phyloP scores from a whole-genome alignment of 2,888 invertebrate genomes.

The Limenitis camilla region DNA sequence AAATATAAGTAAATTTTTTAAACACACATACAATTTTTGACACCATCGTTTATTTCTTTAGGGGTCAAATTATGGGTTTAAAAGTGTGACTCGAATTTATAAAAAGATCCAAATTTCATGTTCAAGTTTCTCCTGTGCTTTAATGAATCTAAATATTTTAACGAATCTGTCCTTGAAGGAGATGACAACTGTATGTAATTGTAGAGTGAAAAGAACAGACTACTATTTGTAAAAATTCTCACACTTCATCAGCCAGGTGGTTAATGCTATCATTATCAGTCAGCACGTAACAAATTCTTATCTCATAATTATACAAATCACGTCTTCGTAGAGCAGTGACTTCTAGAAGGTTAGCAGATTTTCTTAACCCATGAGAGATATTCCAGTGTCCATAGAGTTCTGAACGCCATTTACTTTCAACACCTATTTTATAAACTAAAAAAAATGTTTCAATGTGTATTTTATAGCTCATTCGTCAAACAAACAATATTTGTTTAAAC shows the following conservation, averaged over 20 bases:
- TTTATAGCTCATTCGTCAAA: not conserved
- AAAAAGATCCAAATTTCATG: too few relatives aligned
- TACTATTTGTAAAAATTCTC: conserved; percentile 28
- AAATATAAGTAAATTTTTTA: too few relatives aligned
- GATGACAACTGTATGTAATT: too few relatives aligned
- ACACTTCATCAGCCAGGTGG: conserved; percentile 77
- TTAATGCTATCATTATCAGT: conserved; percentile 75
- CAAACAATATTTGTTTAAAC: too few relatives aligned
- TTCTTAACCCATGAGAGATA: conserved; percentile 33
- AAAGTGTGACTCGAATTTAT: too few relatives aligned
- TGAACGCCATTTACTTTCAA: conserved; percentile 36
- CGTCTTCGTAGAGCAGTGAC: conserved; percentile 53
- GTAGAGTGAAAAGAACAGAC: too few relatives aligned
- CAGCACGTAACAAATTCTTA: conserved; percentile 74
- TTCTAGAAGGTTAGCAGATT: conserved; percentile 27
- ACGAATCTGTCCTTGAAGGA: too few relatives aligned
- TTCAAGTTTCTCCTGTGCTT: too few relatives aligned
- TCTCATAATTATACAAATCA: conserved; percentile 56
- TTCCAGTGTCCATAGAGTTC: conserved; percentile 53
- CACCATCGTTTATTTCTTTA: too few relatives aligned
- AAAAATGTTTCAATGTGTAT: conserved; percentile 14
- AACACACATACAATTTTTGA: too few relatives aligned
- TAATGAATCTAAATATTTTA: too few relatives aligned
- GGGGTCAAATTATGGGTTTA: too few relatives aligned
- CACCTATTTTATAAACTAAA: conserved; percentile 54